These are phyloP conservation scores for Tolypeutes matacus DNA, from an alignment of 2,797 vertebrate species.

Conservation along the genomic window DNA sequence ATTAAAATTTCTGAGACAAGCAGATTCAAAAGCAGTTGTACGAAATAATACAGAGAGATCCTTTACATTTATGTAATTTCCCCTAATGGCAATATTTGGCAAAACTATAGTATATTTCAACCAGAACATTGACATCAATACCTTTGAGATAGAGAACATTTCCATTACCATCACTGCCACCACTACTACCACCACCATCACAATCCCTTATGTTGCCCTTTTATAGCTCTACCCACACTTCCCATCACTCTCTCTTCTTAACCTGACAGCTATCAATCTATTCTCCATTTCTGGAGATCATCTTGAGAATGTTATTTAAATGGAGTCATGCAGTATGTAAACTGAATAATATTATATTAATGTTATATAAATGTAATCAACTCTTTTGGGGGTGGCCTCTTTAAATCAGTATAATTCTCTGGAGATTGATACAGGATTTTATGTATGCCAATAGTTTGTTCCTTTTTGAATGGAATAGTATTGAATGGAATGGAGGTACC, in stretches of 20 bases:
- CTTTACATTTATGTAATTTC: neutral
- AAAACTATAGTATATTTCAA: conserved; percentile 23
- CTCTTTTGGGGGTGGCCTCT: neutral
- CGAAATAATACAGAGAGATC: neutral
- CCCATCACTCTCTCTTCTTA: neutral
- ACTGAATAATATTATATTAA: neutral
- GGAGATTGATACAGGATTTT: neutral
- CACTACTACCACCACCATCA: neutral
- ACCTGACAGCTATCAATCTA: neutral
- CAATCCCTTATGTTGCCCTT: neutral
- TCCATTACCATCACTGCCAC: neutral
- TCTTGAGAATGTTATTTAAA: conserved; percentile 25
- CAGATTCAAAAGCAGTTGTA: neutral
- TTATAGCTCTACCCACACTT: neutral
- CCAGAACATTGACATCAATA: neutral
- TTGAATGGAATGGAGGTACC: too few species aligned
- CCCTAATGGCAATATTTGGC: neutral
- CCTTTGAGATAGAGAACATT: neutral
- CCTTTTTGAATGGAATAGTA: too few species aligned
- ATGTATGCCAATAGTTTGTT: neutral
- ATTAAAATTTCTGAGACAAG: neutral
- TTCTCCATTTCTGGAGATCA: conserved; percentile 11
- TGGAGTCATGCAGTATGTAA: conserved; percentile 6
- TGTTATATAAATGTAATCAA: neutral
- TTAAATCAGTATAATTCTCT: neutral